Evolutionary conservation across 2,888 invertebrate genomes (phyloP), one percentile per base, ranked within the genome.

Genomic region (Ophioninae sp.): DNA sequence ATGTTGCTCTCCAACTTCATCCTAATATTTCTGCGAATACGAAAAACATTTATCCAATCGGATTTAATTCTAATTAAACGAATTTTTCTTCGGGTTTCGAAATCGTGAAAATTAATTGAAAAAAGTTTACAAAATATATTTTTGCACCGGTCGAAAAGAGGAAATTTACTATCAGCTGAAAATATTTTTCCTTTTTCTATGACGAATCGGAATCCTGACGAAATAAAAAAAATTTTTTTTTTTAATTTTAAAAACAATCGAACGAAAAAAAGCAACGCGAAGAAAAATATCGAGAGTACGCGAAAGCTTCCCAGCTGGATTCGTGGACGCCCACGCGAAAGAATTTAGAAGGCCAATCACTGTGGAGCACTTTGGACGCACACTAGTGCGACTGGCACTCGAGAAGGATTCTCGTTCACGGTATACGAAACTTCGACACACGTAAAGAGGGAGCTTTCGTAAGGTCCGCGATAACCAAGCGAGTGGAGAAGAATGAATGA

Each of bases 401-500:
- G n/a, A 69, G 58, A 41, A 76, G 87, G 76, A 72, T 39, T 58
- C 58, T 58, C 58, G 71, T 51, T n/a, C 44, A 23, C 17, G 30
- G 30, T 74, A 64, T 23, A 17, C 63, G 23, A 8, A 72, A 61
- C 9, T 17, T 61, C 44, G 68, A 61, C 3, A 30, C 20, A 20
- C 68, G 20, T 13, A 20, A 13, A 37, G 65, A 37, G 65, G 67
- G 69, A 72, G 72, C 75, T 61, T 20, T 61, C 72, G 30, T 9
- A 30, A 75, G 67, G 44, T 41, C 37, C 10, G 59, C 56, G 44
- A 74, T 63, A 59, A 59, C 37, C 59, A n/a, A 79, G 59, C 65
- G 77, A 80, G 73, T 69, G 77, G 59, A 74, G 79, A 86, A 87
- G 87, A 86, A 89, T 90, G 90, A 90, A 90, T 89, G 89, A 85